A percentile compares a stretch with the other conserved stretches of the same genome.
Conservation (phyloP, 2,113 vertebrate genomes). For the Ranitomeya imitator region DNA sequence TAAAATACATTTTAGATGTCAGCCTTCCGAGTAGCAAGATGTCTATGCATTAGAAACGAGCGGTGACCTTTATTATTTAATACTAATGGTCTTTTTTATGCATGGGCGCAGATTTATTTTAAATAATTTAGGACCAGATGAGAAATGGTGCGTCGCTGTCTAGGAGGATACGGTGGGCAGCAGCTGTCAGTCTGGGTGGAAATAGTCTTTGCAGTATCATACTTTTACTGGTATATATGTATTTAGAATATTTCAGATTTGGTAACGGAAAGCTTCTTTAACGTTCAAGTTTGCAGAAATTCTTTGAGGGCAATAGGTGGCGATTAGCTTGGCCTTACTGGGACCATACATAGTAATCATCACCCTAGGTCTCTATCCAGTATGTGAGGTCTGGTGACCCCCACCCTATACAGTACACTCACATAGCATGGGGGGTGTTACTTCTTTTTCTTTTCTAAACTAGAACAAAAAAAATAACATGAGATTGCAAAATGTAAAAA, state of each 20-base stretch:
- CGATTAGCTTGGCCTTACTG: neutral
- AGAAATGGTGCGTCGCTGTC: neutral
- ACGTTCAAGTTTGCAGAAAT: neutral
- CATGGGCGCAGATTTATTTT: constrained; percentile 1
- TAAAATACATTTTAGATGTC: neutral
- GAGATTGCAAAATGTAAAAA: neutral
- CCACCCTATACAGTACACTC: neutral
- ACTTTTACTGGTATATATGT: neutral
- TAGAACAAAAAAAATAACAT: neutral
- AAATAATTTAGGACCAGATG: constrained; percentile 28
- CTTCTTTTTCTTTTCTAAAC: neutral
- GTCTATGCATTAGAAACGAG: constrained; percentile 17
- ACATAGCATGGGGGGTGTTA: neutral
- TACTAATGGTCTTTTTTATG: constrained; percentile 28
- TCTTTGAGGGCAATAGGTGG: neutral
- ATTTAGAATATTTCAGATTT: neutral
- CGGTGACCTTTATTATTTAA: constrained; percentile 6
- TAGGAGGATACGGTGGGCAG: neutral
- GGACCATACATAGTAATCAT: neutral
- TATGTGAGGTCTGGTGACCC: neutral
- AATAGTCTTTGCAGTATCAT: neutral
- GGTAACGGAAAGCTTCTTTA: neutral
- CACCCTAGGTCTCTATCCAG: neutral
- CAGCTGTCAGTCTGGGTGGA: neutral
- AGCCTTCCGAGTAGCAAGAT: neutral